Evolutionary conservation across 2,888 invertebrate genomes (phyloP), one percentile per base, ranked within the genome.

Genomic region (Mycalesis mineus): DNA sequence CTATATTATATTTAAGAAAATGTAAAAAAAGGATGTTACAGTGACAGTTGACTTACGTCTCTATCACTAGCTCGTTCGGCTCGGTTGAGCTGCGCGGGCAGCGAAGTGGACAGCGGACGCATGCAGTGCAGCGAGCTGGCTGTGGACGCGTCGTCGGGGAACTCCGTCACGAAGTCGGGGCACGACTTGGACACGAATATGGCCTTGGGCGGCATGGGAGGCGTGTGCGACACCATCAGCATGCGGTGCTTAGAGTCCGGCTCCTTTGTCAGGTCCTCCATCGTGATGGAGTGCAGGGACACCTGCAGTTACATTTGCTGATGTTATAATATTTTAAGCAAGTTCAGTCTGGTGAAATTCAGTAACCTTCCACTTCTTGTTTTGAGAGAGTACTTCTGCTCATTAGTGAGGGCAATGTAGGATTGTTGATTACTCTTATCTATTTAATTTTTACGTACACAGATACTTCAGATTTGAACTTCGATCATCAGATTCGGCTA

Each of bases 231-330:
- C 62, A 95, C 92, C 78, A 98, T 95, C 91, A 98, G 94, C 75
- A 93, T 93, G 36, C 97, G 92, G 82, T 96, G 95, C 68, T 93
- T 93, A 0, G 96, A 95, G 42, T 94, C 94, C 15, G 92, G 91
- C 1, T 94, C 92, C 72, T 95, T 94, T 7, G 95, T 91, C 3
- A 98, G 90, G 84, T 98, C 98, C 79, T 98, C 97, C 95, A 98
- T 96, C 3, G 95, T 91, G 17, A 98, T 92, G 0, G 97, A 96
- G 65, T 95, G 93, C 7, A 98, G 86, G 0, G 96, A 94, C 11
- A 96, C 93, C 91, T 94, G 68, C 0, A 1, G 7, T 41, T 37
- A 29, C 7, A 13, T 2, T 7, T 11, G 7, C 7, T 9, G 9
- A 33, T 3, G 42, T 7, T 9, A 3, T 42, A 11, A 17, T 17